Percentiles rank a stretch among this genome's conserved stretches.
Conservation (phyloP, 2,888 invertebrate species). For the Eilema griseolum region DNA sequence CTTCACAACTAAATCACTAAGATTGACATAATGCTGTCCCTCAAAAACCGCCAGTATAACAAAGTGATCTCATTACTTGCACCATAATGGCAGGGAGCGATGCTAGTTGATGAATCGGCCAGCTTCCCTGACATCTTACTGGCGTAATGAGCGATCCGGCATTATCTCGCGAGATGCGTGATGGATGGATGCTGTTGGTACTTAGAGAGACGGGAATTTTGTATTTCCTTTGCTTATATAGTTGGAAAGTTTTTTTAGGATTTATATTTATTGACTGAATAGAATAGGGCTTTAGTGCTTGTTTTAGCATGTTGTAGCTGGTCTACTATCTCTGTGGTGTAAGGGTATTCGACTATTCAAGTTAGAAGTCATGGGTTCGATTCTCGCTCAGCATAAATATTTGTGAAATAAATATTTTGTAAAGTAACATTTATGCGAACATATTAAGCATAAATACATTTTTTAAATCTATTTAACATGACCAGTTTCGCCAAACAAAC, state of each 20-base stretch:
- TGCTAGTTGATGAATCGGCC: conserved; percentile 51
- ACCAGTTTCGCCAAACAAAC: too few relatives aligned
- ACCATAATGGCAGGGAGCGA: conserved; percentile 40
- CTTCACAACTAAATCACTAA: not conserved
- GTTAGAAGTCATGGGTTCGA: too few relatives aligned
- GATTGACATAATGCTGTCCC: conserved; percentile 9
- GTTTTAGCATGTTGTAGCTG: too few relatives aligned
- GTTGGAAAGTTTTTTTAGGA: conserved; percentile 13
- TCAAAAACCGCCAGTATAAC: conserved; percentile 26
- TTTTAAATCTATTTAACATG: too few relatives aligned
- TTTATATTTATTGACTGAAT: not conserved
- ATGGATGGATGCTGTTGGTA: conserved; percentile 46
- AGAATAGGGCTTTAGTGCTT: not conserved
- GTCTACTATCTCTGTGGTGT: too few relatives aligned
- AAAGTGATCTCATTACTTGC: conserved; percentile 48
- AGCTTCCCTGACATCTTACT: conserved; percentile 43
- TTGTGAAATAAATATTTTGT: too few relatives aligned
- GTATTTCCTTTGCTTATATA: conserved; percentile 11
- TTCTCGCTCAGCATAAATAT: too few relatives aligned
- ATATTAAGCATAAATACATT: too few relatives aligned
- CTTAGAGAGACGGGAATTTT: conserved; percentile 29
- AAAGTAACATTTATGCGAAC: too few relatives aligned
- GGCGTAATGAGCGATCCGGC: conserved; percentile 53
- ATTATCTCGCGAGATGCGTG: conserved; percentile 54
- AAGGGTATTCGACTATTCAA: too few relatives aligned